Base-by-base conservation (phyloP, 37 sponge, comb jelly and placozoan genomes). In the Oopsacas minuta region DNA sequence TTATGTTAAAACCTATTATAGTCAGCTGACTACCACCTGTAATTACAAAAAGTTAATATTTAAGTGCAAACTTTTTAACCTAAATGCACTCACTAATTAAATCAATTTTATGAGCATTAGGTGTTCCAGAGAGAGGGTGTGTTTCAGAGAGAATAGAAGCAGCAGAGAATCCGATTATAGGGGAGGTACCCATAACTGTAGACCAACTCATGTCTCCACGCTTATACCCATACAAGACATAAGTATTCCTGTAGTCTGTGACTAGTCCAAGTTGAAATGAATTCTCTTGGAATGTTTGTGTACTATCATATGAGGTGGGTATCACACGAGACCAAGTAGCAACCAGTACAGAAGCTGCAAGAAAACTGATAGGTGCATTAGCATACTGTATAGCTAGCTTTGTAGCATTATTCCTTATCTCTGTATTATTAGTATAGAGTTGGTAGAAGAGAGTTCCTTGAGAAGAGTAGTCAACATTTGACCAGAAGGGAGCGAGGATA, bases 191-290 rank as follows among this genome's bases (percentile, higher is more conserved):
- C 39, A 15, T 1, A 36, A 30, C 38, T 22, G 1, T 15, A 39
- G 88, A 53, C 93, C 93, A 93, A 28, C 87, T 39, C 85, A 93
- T 25, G 52, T 49, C 20, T 1, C 87, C 75, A 35, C 91, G 86
- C 69, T 89, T 89, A 84, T 93, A 93, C n/a, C 86, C 88, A 83
- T 86, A 93, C 81, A 93, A 46, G 0, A 86, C 82, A 36, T 83
- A 93, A 1, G 91, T 52, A 35, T 82, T 81, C 32, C 22, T 32
- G 0, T 86, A 85, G 61, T 93, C 91, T 25, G 93, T 88, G 17
- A 88, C 82, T 36, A 93, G 85, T 36, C 88, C 75, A 32, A 86
- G 87, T 81, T 93, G 93, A 37, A 83, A 93, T 17, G 91, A 85
- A 61, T 92, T 92, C 39, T 35, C 46, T 87, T 87, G 7, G 1